Evolutionary conservation across 2,797 vertebrate genomes (phyloP), one percentile per base, ranked within the genome.

Genomic region (Enteromius afrohamiltoni): DNA sequence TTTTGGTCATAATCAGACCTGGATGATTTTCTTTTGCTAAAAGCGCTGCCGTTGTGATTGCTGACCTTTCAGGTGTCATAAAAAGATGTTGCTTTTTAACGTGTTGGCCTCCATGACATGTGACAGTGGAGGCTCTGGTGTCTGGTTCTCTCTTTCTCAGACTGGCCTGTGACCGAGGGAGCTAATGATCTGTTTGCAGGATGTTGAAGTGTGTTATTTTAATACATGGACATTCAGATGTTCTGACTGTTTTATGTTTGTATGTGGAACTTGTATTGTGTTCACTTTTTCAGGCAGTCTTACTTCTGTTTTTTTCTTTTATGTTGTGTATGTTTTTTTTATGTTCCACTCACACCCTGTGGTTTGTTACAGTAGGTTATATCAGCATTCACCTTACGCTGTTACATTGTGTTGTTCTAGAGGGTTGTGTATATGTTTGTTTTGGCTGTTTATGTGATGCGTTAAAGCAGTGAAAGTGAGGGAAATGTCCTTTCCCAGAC

Each of bases 21-120:
- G 53, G 68, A 73, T 81, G 26, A 62, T 23, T 74, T 58, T 73
- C 7, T 0, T 71, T 53, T 80, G 51, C 78, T 70, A 19, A 29
- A 40, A 58, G 49, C 7, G 11, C 37, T 45, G n/a, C 37, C 16
- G 1, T 77, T 82, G 68, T 49, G 53, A 80, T 80, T 23, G 13
- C 55, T 64, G 29, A 74, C 34, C 29, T 60, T 60, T 60, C 7
- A 47, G 7, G n/a, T 58, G 23, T 10, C 37, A 62, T 49, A 29
- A 17, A 64, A 73, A 64, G 4, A 17, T 71, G 6, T 34, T 21
- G 4, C 19, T 37, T 37, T 68, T 68, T 74, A 78, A 65, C 47
- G 7, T 14, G 14, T 29, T 69, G 29, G 21, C n/a, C 19, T 49
- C 58, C 1, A 7, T 65, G 26, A 37, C 34, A 13, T 45, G n/a